Conservation (phyloP, 2,113 vertebrate genomes). For the Passer montanus region DNA sequence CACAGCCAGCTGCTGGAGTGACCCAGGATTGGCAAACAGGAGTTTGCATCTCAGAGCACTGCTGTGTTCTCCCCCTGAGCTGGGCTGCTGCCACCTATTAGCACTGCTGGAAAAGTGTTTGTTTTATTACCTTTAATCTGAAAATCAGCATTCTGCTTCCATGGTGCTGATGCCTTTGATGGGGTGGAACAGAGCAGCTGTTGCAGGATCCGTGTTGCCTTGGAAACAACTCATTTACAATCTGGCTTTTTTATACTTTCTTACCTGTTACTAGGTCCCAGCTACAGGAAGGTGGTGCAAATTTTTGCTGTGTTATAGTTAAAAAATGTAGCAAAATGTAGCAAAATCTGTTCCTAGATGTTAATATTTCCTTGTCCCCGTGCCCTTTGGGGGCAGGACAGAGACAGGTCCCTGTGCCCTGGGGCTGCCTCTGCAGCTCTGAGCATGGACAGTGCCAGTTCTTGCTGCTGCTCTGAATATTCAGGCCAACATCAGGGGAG, state of each 20-base stretch:
- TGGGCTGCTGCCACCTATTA: neutral
- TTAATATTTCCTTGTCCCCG: neutral
- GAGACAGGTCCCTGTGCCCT: neutral
- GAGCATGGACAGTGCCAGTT: neutral
- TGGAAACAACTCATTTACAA: neutral
- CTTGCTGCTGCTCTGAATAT: neutral
- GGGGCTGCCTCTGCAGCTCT: neutral
- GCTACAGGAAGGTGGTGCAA: neutral
- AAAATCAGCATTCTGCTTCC: neutral
- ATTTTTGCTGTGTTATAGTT: neutral
- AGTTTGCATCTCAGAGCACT: too few relatives aligned
- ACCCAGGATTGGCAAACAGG: neutral
- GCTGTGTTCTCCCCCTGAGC: neutral
- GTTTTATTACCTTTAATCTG: neutral
- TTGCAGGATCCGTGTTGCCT: neutral
- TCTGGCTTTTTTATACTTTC: neutral
- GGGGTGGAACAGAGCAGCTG: neutral
- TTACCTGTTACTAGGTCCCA: neutral
- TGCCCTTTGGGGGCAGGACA: neutral
- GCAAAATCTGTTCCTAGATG: neutral
- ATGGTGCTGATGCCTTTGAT: neutral
- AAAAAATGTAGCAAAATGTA: neutral
- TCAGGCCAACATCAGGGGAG: neutral
- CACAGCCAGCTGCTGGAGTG: neutral
- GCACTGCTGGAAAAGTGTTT: neutral